Evolutionary conservation across 2,113 vertebrate species (phyloP).

Genomic region (Lophochroa leadbeateri): DNA sequence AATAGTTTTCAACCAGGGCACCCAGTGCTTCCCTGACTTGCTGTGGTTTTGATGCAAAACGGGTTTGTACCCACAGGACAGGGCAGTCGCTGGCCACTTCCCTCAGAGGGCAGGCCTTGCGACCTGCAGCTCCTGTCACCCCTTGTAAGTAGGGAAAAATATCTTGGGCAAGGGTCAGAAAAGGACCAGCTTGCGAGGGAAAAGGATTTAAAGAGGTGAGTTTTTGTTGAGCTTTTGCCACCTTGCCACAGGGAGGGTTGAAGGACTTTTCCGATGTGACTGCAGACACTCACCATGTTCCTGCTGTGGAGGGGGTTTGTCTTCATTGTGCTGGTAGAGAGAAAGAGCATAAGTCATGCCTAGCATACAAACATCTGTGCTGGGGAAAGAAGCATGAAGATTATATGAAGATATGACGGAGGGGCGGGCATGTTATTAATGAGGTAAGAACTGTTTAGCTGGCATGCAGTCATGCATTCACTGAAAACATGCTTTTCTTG

Average conservation of each 20-base stretch:
- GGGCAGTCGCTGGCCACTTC: too few species aligned
- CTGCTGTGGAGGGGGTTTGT: neutral
- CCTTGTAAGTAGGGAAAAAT: neutral
- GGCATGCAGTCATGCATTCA: neutral
- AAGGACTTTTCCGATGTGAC: neutral
- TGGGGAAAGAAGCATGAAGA: neutral
- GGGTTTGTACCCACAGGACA: too few species aligned
- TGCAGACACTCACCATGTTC: fast-evolving
- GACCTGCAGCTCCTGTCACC: fast-evolving
- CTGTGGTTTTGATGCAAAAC: fast-evolving
- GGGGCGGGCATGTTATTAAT: neutral
- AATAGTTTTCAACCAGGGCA: too few species aligned
- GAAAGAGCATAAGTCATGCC: neutral
- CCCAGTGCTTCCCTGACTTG: too few species aligned
- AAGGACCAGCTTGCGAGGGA: neutral
- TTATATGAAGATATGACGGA: neutral
- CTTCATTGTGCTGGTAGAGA: neutral
- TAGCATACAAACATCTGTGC: neutral
- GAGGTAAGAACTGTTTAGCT: neutral
- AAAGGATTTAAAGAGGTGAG: neutral
- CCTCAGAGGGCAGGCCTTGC: neutral
- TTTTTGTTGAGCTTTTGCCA: neutral
- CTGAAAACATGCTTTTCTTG: neutral
- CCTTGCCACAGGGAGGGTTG: neutral
- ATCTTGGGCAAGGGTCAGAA: neutral